Evolutionary conservation across 2,888 invertebrate genomes (phyloP), one percentile per base, ranked within the genome.

Genomic region (Phengaris alcon): DNA sequence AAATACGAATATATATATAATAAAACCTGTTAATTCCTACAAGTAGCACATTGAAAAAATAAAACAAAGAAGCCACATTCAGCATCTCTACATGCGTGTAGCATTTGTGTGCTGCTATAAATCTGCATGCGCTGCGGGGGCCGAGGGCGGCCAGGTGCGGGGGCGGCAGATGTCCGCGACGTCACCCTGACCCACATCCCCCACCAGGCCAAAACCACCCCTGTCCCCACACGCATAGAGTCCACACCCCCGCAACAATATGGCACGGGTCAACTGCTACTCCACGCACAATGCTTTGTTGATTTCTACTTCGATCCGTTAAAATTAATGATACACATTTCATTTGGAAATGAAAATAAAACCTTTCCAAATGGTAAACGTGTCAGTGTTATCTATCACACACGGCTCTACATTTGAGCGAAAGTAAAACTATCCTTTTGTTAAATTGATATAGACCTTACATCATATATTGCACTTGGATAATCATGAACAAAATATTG

Each of bases 141-240:
- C 77, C 54, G 75, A 72, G 77, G 81, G 78, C 76, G 69, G 74
- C 88, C 89, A 89, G 90, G 89, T 89, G 90, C 88, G 90, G 86
- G 89, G 90, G 90, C 83, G 90, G 90, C 90, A 90, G 91, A 87
- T 90, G 90, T 84, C 70, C 77, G 80, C 81, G 80, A 82, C 82
- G 81, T 81, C 82, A 81, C 83, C 80, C 82, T 87, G 88, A 88
- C 88, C 89, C 87, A 88, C 84, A 89, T 88, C 81, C 79, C 84
- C 35, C 51, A 54, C 74, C 44, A 55, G 48, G 57, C 79, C 51
- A 64, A 79, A 77, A 69, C 75, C 54, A 75, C 59, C 78, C 78
- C 54, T 78, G 77, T 72, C 13, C 35, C 44, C 69, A 7, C 10
- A 1, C 68, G 48, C 51, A 77, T 76, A 78, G 48, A 76, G 76